Conservation (phyloP, 2,888 invertebrate species). For the Morpho achilles region DNA sequence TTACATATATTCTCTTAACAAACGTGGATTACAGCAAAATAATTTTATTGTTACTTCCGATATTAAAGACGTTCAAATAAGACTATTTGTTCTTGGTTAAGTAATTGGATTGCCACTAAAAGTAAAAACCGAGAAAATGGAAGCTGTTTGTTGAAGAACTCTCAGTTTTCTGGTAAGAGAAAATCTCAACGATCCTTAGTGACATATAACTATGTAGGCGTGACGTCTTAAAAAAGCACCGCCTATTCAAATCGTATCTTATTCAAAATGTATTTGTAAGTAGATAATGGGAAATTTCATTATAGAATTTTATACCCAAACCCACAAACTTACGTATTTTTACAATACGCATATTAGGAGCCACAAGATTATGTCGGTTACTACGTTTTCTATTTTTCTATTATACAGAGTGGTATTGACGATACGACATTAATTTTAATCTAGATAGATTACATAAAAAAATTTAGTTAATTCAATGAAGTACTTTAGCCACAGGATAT, state of each 20-base stretch:
- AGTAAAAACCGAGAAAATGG: background rate
- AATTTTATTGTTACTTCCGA: background rate
- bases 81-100: background rate
- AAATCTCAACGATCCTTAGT: conserved; percentile 31
- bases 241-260: conserved; percentile 2
- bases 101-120: background rate
- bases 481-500: too few relatives aligned
- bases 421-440: too few relatives aligned
- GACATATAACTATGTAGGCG: conserved; percentile 25
- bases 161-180: background rate
- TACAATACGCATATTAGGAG: background rate
- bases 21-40: background rate
- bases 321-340: background rate
- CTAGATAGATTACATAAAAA: too few relatives aligned
- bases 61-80: background rate
- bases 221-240: conserved; percentile 1
- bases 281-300: background rate
- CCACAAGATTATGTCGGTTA: background rate
- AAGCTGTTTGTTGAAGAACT: background rate
- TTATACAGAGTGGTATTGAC: background rate
- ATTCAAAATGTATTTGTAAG: background rate
- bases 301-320: background rate
- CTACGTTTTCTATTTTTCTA: background rate
- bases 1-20: too few relatives aligned
- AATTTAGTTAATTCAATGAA: too few relatives aligned